phyloP scores from a whole-genome alignment of 2,888 invertebrate genomes.

The Nipponacmea schrenckii region DNA sequence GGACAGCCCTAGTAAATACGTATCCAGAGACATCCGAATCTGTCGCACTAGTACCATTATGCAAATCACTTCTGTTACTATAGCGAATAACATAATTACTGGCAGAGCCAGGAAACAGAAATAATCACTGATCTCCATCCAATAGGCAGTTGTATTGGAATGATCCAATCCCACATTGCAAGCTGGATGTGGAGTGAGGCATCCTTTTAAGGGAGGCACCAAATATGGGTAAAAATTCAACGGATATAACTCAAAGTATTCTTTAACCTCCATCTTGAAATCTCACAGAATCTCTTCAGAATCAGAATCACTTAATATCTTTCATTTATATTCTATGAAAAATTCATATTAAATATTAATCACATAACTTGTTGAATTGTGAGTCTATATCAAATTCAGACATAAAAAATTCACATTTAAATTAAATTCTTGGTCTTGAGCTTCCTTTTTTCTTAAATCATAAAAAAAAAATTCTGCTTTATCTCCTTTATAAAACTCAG shows the following conservation, averaged over 20 bases:
- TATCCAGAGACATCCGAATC: slow-evolving; percentile 55
- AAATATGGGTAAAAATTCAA: slow-evolving; percentile 40
- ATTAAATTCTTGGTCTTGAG: too few species aligned
- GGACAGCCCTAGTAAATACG: slow-evolving; percentile 59
- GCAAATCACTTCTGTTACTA: slow-evolving; percentile 56
- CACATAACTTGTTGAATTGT: too few species aligned
- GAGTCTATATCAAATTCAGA: too few species aligned
- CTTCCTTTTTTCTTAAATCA: too few species aligned
- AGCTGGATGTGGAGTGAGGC: slow-evolving; percentile 45
- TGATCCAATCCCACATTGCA: slow-evolving; percentile 38
- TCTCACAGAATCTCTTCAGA: too few species aligned
- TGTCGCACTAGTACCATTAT: slow-evolving; percentile 56
- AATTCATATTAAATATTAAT: too few species aligned
- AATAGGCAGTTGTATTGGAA: slow-evolving; percentile 37
- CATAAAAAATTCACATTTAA: too few species aligned
- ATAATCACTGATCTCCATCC: slow-evolving; percentile 54
- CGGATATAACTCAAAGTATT: slow-evolving; percentile 33
- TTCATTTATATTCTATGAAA: too few species aligned
- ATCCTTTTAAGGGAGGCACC: slow-evolving; percentile 47
- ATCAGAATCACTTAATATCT: too few species aligned
- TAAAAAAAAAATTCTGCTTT: too few species aligned
- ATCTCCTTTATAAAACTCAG: too few species aligned
- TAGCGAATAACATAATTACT: slow-evolving; percentile 50
- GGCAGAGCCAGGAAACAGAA: slow-evolving; percentile 58
- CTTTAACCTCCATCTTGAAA: too few species aligned